Conservation (phyloP, 2,797 vertebrate genomes). For the Spinibarbus caldwelli region DNA sequence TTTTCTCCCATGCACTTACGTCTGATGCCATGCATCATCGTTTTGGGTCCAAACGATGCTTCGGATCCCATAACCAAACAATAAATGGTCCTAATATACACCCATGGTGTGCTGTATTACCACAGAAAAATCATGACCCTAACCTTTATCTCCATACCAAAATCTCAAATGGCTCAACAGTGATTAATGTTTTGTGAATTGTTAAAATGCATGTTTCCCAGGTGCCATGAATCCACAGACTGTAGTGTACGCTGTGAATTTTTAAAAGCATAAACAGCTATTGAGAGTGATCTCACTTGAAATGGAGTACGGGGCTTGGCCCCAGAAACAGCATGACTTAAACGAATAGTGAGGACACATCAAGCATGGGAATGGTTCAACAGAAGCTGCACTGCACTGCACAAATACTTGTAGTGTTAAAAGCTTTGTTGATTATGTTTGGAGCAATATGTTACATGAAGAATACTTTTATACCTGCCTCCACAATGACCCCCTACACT, state of each 20-base stretch:
- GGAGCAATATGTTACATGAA: neutral
- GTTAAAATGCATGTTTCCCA: too few relatives aligned
- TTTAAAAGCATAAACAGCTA: neutral
- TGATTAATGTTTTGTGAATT: neutral
- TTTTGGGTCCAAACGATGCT: neutral
- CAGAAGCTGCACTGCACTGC: neutral
- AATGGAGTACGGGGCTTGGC: neutral
- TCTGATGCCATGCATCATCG: neutral
- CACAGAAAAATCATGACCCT: neutral
- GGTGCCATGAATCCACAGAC: neutral
- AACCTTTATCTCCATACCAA: neutral
- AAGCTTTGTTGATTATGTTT: neutral
- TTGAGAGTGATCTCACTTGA: neutral
- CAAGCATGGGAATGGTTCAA: neutral
- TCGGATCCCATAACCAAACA: neutral
- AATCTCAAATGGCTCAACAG: neutral
- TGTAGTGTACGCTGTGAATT: neutral
- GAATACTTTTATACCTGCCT: neutral
- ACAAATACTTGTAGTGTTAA: neutral
- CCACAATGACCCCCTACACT: neutral
- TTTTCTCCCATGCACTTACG: neutral
- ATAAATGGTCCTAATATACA: neutral
- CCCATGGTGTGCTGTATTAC: neutral
- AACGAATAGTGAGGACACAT: neutral
- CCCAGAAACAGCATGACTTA: neutral